phyloP scores from a whole-genome alignment of 2,113 vertebrate genomes.

The zebrafish (Danio rerio) region GRCz12tu NC_133193.1:17152001-17152500 shows the following conservation, averaged over 20 bases:
- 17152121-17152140: constrained; percentile 68
- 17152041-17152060: neutral
- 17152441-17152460: neutral
- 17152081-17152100: constrained; percentile 52
- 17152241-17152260: constrained; percentile 74
- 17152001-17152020: neutral
- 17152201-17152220: constrained; percentile 76
- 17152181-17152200: constrained; percentile 66
- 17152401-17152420: neutral
- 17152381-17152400: neutral
- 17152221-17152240: constrained; percentile 73
- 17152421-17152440: neutral
- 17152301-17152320: constrained; percentile 46
- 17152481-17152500: neutral
- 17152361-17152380: neutral
- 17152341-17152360: constrained; percentile 12
- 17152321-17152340: constrained; percentile 24
- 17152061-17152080: neutral
- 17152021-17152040: neutral
- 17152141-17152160: constrained; percentile 60
- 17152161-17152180: constrained; percentile 60
- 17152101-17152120: constrained; percentile 51
- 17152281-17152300: constrained; percentile 68
- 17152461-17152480: neutral
- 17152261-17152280: constrained; percentile 72